Evolutionary conservation across 1,140 invertebrate genomes (phyloP), one percentile per base, ranked within the genome.

Genomic region (Proctacanthus coquilletti): DNA sequence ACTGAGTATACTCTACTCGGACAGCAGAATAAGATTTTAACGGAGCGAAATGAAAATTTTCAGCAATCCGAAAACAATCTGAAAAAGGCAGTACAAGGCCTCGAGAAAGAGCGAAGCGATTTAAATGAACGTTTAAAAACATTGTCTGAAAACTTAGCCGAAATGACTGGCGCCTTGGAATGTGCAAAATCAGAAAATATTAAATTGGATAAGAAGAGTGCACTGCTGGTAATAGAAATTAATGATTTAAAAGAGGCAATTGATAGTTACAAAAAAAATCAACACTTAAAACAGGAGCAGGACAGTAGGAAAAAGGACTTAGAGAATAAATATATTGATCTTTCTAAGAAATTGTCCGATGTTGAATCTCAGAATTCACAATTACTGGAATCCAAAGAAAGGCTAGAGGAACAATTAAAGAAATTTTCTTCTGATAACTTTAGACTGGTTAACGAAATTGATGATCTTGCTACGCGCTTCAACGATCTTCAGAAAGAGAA

Each of bases 341-440:
- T n/a, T n/a, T n/a, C n/a, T n/a, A n/a, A n/a, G n/a, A n/a, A n/a
- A n/a, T n/a, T n/a, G n/a, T n/a, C 40, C 4, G 43, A 44, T 11
- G n/a, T 44, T n/a, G n/a, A n/a, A n/a, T n/a, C n/a, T n/a, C n/a
- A n/a, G n/a, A n/a, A n/a, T n/a, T n/a, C n/a, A n/a, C n/a, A n/a
- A n/a, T n/a, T n/a, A n/a, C n/a, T n/a, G n/a, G n/a, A n/a, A n/a
- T n/a, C n/a, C n/a, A n/a, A 18, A 37, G 34, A 21, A 23, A 38
- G 13, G 39, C 38, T n/a, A 44, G 40, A 36, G 18, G 11, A n/a
- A 11, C 32, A 15, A 34, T 34, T 15, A 18, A 34, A 18, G 11
- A 34, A 18, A 18, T n/a, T n/a, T 10, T 15, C 32, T 13, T 29
- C 27, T 11, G 15, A 9, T 14, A 3, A 14, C 27, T 3, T 11